A percentile compares a stretch with the other conserved stretches of the same genome.
Conservation (phyloP, 1,140 invertebrate species). For the Drosophila fuyamai region DNA sequence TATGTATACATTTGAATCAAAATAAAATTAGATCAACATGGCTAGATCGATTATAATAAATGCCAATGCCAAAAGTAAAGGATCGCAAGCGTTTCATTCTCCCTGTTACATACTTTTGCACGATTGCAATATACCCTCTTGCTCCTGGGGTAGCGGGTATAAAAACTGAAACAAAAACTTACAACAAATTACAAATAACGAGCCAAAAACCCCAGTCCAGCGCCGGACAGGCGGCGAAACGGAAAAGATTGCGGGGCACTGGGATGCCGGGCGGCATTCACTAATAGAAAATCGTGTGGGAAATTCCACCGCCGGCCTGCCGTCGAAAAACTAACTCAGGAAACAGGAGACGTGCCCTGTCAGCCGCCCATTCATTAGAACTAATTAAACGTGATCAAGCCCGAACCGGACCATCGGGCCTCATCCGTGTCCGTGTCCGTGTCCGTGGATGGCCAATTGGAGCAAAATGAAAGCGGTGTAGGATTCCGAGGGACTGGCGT, state of each 20-base stretch:
- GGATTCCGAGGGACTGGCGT: too few species aligned
- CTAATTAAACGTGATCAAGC: conserved; percentile 77
- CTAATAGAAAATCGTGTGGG: conserved; percentile 73
- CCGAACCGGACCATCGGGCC: conserved; percentile 9
- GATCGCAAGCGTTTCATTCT: too few species aligned
- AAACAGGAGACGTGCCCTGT: conserved; percentile 33
- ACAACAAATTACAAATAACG: conserved; percentile 81
- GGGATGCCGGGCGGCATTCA: not conserved
- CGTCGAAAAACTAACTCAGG: conserved; percentile 27
- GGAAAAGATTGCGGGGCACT: conserved; percentile 5
- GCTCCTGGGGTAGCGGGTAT: conserved; percentile 12
- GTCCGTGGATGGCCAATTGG: not conserved
- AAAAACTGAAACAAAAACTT: conserved; percentile 80
- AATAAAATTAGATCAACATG: too few species aligned
- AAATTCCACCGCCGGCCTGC: conserved; percentile 48
- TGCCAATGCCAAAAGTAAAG: too few species aligned
- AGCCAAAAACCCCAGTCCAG: conserved; percentile 44
- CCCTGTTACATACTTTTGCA: too few species aligned
- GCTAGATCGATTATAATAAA: too few species aligned
- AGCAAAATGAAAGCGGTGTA: not conserved
- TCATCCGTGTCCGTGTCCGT: not conserved
- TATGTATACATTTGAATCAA: too few species aligned
- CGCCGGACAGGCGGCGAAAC: not conserved
- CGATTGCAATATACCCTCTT: not conserved
- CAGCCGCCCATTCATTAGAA: conserved; percentile 75